Percentiles rank a stretch among this genome's conserved stretches.
phyloP scores from a whole-genome alignment of 1,140 invertebrate genomes.

The Asbolus verrucosus region DNA sequence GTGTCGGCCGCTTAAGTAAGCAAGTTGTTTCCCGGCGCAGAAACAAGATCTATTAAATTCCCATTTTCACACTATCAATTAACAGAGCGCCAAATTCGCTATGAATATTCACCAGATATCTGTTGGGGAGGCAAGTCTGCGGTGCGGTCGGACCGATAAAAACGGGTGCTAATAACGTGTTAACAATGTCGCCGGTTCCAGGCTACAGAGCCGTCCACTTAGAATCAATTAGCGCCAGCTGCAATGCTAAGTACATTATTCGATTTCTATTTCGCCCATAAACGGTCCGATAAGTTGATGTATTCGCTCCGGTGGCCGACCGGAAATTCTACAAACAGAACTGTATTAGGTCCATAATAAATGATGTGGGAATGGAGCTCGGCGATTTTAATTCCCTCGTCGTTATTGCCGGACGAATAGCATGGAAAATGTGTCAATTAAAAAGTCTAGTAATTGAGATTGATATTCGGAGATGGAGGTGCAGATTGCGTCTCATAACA shows the following conservation, averaged over 20 bases:
- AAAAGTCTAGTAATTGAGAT: conserved; percentile 42
- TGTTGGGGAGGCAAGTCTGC: conserved; percentile 41
- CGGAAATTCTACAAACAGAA: too few species aligned
- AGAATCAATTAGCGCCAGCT: conserved; percentile 50
- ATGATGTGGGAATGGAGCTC: too few species aligned
- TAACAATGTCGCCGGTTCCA: conserved; percentile 29
- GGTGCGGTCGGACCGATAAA: conserved; percentile 39
- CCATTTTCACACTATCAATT: conserved; percentile 56
- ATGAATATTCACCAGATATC: conserved; percentile 55
- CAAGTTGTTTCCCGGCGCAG: conserved; percentile 36
- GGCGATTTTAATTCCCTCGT: conserved; percentile 9
- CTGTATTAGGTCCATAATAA: too few species aligned
- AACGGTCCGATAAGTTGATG: too few species aligned
- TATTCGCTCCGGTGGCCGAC: too few species aligned
- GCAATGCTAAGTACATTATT: background rate
- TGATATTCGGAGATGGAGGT: conserved; percentile 25
- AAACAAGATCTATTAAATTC: conserved; percentile 54
- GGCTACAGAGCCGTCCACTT: conserved; percentile 39
- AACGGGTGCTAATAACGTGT: conserved; percentile 45
- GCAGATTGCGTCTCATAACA: conserved; percentile 37
- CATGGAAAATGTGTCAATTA: conserved; percentile 41
- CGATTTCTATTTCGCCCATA: too few species aligned
- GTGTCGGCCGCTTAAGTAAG: conserved; percentile 10
- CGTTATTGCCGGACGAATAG: conserved; percentile 7
- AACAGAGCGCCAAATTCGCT: conserved; percentile 51